These are phyloP conservation scores for Ctenoplectra terminalis DNA, from an alignment of 1,140 invertebrate genomes.

Conservation along the genomic window DNA sequence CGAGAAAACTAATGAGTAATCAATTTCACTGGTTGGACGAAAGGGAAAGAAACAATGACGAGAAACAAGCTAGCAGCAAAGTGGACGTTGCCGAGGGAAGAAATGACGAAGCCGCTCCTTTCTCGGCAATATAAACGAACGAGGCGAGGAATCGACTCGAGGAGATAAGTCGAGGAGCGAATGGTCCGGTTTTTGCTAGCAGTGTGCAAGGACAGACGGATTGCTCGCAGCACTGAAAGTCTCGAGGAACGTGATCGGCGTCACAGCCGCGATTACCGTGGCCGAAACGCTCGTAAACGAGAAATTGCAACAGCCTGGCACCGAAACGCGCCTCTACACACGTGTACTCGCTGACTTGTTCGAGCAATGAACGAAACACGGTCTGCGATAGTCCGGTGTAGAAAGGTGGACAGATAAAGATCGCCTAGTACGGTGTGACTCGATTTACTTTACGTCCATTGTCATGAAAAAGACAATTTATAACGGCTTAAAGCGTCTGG, in stretches of 20 bases:
- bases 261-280: conserved; percentile 32
- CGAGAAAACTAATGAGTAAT: conserved; percentile 10
- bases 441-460: background rate
- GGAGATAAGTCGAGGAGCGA: conserved; percentile 57
- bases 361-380: background rate
- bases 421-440: background rate
- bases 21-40: background rate
- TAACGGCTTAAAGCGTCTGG: background rate
- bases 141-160: conserved; percentile 71
- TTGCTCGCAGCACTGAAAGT: conserved; percentile 65
- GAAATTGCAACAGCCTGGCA: conserved; percentile 43
- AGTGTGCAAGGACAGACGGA: conserved; percentile 71
- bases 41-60: background rate
- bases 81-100: background rate
- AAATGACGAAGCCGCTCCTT: conserved; percentile 39
- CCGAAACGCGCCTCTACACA: conserved; percentile 24
- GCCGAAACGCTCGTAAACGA: conserved; percentile 51
- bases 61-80: conserved; percentile 18
- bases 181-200: conserved; percentile 72
- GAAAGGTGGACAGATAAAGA: background rate
- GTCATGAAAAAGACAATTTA: background rate
- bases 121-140: conserved; percentile 39
- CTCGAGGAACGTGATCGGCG: conserved; percentile 48
- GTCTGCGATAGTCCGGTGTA: background rate
- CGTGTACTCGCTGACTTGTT: background rate